Evolutionary conservation across 2,113 vertebrate species (phyloP).

Genomic region (Cygnus atratus): DNA sequence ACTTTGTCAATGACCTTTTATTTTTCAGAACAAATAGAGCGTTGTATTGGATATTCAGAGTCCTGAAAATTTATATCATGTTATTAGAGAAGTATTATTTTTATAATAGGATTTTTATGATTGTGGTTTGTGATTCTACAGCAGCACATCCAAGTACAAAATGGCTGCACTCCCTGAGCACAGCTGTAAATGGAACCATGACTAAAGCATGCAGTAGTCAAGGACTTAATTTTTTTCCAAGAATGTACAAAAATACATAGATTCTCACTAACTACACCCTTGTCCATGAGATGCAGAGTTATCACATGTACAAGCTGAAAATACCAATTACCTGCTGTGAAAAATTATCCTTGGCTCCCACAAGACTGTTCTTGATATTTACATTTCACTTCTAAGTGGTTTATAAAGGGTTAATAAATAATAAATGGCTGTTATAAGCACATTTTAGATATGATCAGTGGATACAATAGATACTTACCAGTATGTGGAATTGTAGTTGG

Average conservation of each 20-base stretch:
- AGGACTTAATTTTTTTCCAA: neutral
- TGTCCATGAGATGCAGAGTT: neutral
- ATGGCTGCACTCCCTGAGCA: neutral
- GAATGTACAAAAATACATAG: neutral
- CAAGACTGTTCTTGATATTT: neutral
- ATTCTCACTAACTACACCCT: neutral
- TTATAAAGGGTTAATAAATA: slow-evolving; percentile 45
- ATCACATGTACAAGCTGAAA: neutral
- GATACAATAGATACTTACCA: slow-evolving; percentile 6
- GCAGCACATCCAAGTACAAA: neutral
- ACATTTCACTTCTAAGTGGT: neutral
- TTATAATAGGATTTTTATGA: neutral
- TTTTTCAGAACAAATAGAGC: neutral
- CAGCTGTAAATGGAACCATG: neutral
- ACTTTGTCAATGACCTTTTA: neutral
- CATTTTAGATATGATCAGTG: slow-evolving; percentile 28
- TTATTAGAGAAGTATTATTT: neutral
- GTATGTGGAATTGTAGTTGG: neutral
- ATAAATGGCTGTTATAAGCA: slow-evolving; percentile 20
- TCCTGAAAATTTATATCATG: neutral
- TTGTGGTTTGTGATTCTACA: neutral
- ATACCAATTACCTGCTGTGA: neutral
- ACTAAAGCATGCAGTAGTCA: neutral
- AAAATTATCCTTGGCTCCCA: neutral
- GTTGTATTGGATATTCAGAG: neutral